Conservation (phyloP, 2,113 vertebrate species). For the Daboia siamensis region DNA sequence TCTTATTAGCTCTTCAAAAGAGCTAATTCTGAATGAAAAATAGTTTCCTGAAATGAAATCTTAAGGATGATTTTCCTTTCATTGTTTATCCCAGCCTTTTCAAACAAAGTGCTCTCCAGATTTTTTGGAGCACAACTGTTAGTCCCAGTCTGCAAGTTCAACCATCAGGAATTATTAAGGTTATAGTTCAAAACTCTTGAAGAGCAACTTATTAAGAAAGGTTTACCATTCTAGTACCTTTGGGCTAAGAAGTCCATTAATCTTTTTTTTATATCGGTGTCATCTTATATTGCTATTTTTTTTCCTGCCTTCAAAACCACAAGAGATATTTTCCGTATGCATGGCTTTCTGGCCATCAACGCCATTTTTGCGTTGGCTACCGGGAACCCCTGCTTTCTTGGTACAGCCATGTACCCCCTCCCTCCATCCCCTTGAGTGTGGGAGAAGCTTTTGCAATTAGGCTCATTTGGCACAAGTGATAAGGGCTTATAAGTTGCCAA, state of each 20-base stretch:
- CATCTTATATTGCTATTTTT: neutral
- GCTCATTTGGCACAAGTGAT: neutral
- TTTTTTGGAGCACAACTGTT: neutral
- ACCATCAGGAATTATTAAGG: neutral
- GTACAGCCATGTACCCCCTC: neutral
- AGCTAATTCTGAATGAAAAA: neutral
- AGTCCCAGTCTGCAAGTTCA: neutral
- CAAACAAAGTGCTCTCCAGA: neutral
- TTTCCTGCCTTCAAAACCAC: conserved; percentile 13
- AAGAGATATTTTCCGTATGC: conserved; percentile 22
- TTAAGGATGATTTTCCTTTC: neutral
- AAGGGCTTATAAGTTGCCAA: neutral
- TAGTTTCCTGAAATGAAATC: neutral
- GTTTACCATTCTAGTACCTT: neutral
- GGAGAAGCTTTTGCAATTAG: neutral
- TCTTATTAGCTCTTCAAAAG: neutral
- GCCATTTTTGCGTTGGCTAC: neutral
- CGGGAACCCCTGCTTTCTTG: neutral
- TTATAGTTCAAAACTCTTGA: neutral
- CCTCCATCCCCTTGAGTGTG: neutral
- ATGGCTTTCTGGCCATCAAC: neutral
- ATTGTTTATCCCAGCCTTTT: neutral
- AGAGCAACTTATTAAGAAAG: neutral
- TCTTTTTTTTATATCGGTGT: neutral
- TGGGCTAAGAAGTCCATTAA: neutral